Percentiles rank a stretch among this genome's conserved stretches.
phyloP scores from a whole-genome alignment of 92 coral and sea anemone species.

The Phenganax marumi region DNA sequence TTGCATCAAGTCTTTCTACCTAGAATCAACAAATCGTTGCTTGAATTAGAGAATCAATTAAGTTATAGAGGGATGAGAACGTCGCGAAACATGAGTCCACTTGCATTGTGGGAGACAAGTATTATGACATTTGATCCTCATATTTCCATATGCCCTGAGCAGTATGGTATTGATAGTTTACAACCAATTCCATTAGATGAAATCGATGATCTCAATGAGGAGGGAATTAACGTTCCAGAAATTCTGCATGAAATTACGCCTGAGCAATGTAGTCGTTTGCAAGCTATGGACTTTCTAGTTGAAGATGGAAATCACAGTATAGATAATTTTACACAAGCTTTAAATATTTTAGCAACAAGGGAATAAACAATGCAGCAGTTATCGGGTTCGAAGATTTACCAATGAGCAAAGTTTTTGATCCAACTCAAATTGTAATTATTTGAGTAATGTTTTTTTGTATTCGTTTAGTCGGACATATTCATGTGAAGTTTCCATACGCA shows the following conservation, averaged over 20 bases:
- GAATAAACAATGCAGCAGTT: too few species aligned
- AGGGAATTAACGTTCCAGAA: background rate
- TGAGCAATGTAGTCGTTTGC: background rate
- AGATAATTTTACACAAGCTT: background rate
- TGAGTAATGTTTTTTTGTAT: too few species aligned
- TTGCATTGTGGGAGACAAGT: background rate
- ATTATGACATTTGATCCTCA: background rate
- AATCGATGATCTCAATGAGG: background rate
- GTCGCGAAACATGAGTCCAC: background rate
- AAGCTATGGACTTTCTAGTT: background rate
- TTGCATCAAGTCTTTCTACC: slow-evolving; percentile 12
- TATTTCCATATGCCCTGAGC: background rate
- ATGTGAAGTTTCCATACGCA: too few species aligned
- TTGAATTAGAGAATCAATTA: slow-evolving; percentile 17
- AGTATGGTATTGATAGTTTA: slow-evolving; percentile 9
- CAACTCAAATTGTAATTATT: too few species aligned
- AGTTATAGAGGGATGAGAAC: slow-evolving; percentile 28
- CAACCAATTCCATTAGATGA: slow-evolving; percentile 17
- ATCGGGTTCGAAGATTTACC: too few species aligned
- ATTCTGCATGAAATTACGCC: background rate
- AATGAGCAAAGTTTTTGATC: too few species aligned
- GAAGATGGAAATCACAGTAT: slow-evolving; percentile 14
- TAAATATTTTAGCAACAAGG: background rate
- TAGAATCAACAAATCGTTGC: background rate
- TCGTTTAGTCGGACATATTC: too few species aligned